Base-by-base conservation (phyloP, 2,113 vertebrate genomes). In the Ancistrus triradiatus region DNA sequence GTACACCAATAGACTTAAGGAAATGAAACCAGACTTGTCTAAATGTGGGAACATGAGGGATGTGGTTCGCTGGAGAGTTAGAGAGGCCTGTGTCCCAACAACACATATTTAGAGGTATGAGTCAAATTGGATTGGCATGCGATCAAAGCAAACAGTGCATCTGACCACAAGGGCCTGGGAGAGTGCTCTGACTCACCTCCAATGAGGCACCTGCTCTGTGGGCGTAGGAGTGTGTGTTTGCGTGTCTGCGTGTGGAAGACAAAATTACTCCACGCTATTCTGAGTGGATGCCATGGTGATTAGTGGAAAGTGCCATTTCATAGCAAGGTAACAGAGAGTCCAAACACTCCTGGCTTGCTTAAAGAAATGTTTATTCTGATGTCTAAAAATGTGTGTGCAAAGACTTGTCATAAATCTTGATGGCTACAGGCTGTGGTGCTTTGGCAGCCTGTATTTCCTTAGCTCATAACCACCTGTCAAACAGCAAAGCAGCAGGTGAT, bases 61-160 rank as follows among this genome's bases (percentile, higher is more conserved):
- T 69, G 66, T 69, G 71, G 71, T 69, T 68, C 46, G 63, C 35
- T 56, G 49, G 46, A 46, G 63, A 59, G 56, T 63, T 48, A 73
- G 68, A 69, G 57, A 60, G 61, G 60, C 61, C 60, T 42, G 33
- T 35, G 71, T 73, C 71, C 55, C 71, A 65, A 65, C 55, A 73
- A 73, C 71, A 73, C 67, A 73, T 69, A 65, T 63, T 60, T 72
- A 24, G 63, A 69, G 66, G 66, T 65, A 73, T 73, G 71, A 73
- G 66, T 73, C 71, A 59, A 48, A 63, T 52, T 53, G 47, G 25
- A 63, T 63, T 73, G 70, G 70, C 59, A n/a, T 27, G 21, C 52
- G 63, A 73, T 65, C 71, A 73, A 63, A 73, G 66, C 28, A 73
- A 64, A 69, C 71, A 69, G 56, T 48, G 49, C 56, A 28, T 73